phyloP scores from a whole-genome alignment of 2,888 invertebrate species.

The Steinernema hermaphroditum region DNA sequence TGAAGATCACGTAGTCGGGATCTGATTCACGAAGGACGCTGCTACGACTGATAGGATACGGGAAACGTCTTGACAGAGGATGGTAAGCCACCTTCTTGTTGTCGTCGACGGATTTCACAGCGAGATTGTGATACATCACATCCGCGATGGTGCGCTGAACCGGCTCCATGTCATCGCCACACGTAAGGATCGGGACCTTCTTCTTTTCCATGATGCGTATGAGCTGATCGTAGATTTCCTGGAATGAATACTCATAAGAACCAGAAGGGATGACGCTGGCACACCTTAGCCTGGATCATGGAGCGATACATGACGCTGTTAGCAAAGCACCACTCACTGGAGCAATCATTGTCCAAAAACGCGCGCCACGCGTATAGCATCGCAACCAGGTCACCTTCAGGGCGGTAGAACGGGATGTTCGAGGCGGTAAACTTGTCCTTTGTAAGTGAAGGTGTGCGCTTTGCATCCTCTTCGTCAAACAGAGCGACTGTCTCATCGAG shows the following conservation, averaged over 20 bases:
- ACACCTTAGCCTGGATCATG: not conserved
- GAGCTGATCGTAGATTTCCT: conserved; percentile 10
- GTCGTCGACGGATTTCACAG: conserved; percentile 3
- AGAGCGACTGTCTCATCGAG: not conserved
- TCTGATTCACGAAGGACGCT: not conserved
- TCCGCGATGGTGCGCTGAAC: conserved; percentile 18
- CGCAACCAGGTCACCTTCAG: conserved; percentile 5
- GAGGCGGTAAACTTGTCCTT: too few species aligned
- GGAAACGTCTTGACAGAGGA: not conserved
- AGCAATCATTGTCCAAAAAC: not conserved
- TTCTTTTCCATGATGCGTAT: not conserved
- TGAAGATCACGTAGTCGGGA: not conserved
- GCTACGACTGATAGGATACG: conserved; percentile 3
- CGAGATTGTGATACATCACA: conserved; percentile 10
- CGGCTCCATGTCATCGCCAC: not conserved
- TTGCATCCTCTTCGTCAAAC: too few species aligned
- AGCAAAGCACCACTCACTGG: not conserved
- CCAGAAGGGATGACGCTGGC: not conserved
- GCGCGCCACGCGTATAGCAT: conserved; percentile 8
- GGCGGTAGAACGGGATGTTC: not conserved
- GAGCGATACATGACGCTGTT: not conserved
- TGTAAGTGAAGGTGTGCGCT: too few species aligned
- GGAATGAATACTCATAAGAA: not conserved
- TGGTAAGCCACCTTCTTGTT: conserved; percentile 1
- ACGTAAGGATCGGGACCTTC: not conserved